Percentiles rank a stretch among this genome's conserved stretches.
These are phyloP conservation scores for Uloborus diversus DNA, from an alignment of 1,140 invertebrate species.

Conservation along the genomic window DNA sequence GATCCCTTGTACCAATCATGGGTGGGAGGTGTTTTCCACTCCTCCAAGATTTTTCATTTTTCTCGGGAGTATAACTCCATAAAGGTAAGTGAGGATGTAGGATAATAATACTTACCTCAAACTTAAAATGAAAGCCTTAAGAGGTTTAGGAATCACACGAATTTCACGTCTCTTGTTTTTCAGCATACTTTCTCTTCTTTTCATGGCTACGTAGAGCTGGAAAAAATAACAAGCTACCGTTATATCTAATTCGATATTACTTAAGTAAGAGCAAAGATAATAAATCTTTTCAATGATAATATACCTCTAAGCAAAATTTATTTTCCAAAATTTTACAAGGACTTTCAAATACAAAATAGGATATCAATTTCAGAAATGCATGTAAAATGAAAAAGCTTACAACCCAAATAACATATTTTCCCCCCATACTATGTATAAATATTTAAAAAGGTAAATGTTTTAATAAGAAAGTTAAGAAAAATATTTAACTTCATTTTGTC, in stretches of 20 bases:
- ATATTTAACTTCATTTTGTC: too few relatives aligned
- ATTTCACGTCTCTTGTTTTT: conserved; percentile 12
- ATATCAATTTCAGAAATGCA: neutral
- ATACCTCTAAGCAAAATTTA: neutral
- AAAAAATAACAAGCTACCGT: neutral
- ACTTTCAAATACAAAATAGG: neutral
- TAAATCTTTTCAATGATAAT: too few relatives aligned
- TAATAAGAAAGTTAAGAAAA: too few relatives aligned
- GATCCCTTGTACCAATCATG: too few relatives aligned
- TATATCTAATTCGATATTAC: neutral
- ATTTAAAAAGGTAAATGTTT: too few relatives aligned
- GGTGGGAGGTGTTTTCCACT: too few relatives aligned
- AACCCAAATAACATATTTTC: too few relatives aligned
- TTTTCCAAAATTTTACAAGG: neutral
- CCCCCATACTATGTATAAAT: too few relatives aligned
- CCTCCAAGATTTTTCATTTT: too few relatives aligned
- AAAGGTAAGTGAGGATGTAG: neutral
- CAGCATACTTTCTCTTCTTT: conserved; percentile 35
- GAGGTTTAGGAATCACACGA: neutral
- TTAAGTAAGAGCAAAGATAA: too few relatives aligned
- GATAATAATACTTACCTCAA: neutral
- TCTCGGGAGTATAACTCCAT: too few relatives aligned
- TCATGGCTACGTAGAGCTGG: conserved; percentile 21
- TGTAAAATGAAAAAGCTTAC: too few relatives aligned
- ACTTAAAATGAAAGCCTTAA: conserved; percentile 25